These are phyloP conservation scores for Brachyrhaphis roseni DNA, from an alignment of 2,797 vertebrate genomes.

Conservation along the genomic window DNA sequence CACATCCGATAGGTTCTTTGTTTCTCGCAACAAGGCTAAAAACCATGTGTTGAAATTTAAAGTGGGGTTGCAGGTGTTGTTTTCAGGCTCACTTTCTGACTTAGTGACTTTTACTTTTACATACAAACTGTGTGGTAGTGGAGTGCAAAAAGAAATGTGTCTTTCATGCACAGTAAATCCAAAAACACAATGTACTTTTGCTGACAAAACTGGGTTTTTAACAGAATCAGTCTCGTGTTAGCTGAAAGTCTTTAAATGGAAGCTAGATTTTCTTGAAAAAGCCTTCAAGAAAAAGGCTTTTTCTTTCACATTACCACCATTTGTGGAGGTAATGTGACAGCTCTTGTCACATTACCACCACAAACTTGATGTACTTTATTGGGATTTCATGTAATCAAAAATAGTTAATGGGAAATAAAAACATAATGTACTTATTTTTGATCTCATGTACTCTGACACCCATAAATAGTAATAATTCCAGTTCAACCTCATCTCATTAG, in stretches of 20 bases:
- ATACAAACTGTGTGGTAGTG: not conserved
- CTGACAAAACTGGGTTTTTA: not conserved
- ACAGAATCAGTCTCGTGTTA: not conserved
- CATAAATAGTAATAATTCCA: not conserved
- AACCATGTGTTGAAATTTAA: constrained; percentile 14
- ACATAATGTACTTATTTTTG: not conserved
- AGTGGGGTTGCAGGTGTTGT: constrained; percentile 21
- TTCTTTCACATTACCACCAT: no score
- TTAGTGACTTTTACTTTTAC: not conserved
- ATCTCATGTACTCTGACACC: not conserved
- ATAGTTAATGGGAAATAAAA: not conserved
- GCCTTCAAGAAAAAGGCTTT: not conserved
- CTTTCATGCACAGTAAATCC: not conserved
- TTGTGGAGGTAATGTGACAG: no score
- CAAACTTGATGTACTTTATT: not conserved
- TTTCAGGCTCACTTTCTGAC: constrained; percentile 12
- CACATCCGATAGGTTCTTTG: constrained; percentile 18
- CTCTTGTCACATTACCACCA: not conserved
- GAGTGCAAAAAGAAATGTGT: not conserved
- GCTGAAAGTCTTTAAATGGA: not conserved
- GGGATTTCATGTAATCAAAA: not conserved
- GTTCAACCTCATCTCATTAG: not conserved
- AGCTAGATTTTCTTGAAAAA: not conserved
- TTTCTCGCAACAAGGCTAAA: constrained; percentile 17
- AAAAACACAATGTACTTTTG: not conserved